Evolutionary conservation across 2,888 invertebrate species (phyloP), one percentile per base, ranked within the genome.

Genomic region (Eupithecia insigniata): DNA sequence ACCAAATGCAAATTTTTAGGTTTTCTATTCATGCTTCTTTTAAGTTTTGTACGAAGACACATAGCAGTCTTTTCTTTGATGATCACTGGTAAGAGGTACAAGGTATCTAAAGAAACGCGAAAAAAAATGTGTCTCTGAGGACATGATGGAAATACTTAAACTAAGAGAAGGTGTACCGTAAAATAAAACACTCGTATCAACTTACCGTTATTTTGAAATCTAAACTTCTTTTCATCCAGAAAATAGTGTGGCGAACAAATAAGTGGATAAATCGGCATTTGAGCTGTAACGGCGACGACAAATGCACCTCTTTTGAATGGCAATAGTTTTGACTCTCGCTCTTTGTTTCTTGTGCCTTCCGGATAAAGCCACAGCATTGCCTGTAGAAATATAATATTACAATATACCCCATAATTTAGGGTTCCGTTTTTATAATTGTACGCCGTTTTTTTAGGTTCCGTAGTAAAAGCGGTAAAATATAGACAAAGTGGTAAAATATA

Each of bases 291-390:
- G 0, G 97, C 97, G 76, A 96, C 93, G 79, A 95, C 94, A 88
- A 97, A 97, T 0, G 96, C 96, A 2, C 97, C 97, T 83, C 96
- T 96, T 85, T 96, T 97, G 87, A 97, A 97, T 0, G 96, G 95
- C 70, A 96, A 87, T 79, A 97, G 84, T 64, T 92, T 93, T 72
- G 84, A 85, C 30, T 81, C 84, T 32, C 83, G 86, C 70, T 90
- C 87, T 76, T 89, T 91, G 80, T 95, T 95, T 65, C 97, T 89
- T 0, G 97, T 97, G 58, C 97, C 97, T 89, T 97, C 97, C 34
- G 97, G 96, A 85, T 96, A 97, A 69, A 97, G 88, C 95, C 95
- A 96, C 68, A 97, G 90, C 83, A 96, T 96, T 51, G 95, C 90
- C 96, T 95, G 88, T 60, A 91, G 89, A 70, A 79, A 22, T 51